These are phyloP conservation scores for Nothoprocta perdicaria DNA, from an alignment of 2,113 vertebrate species.

Conservation along the genomic window DNA sequence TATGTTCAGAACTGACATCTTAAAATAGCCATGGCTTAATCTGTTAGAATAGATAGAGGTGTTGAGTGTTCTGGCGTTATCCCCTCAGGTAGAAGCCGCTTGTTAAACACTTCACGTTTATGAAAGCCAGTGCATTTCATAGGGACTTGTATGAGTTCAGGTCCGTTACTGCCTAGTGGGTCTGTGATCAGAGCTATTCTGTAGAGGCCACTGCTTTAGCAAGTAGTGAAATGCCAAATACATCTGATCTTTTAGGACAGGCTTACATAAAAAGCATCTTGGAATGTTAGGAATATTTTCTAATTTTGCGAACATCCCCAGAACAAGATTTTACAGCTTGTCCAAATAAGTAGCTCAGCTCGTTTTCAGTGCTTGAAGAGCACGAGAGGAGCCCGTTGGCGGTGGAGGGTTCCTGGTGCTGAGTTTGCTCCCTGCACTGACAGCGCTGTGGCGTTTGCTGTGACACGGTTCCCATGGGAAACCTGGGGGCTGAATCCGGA, in stretches of 20 bases:
- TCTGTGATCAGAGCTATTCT: neutral
- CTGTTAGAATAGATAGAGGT: neutral
- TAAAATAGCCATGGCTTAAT: constrained; percentile 47
- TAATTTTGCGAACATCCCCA: neutral
- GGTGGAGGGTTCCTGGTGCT: rapidly evolving
- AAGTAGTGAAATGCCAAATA: neutral
- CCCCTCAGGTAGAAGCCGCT: neutral
- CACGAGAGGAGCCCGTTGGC: neutral
- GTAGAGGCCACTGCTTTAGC: neutral
- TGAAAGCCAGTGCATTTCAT: constrained; percentile 22
- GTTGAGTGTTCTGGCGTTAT: neutral
- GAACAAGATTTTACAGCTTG: neutral
- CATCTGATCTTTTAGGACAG: neutral
- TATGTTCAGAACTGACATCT: neutral
- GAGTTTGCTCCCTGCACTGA: rapidly evolving
- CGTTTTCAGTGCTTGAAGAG: neutral
- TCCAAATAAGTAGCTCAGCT: neutral
- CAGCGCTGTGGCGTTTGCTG: rapidly evolving
- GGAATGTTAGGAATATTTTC: neutral
- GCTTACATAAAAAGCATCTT: neutral
- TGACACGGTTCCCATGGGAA: neutral
- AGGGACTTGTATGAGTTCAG: constrained; percentile 42
- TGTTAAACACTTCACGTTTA: neutral
- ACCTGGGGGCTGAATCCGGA: no score
- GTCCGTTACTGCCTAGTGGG: neutral